Evolutionary conservation across 2,888 invertebrate genomes (phyloP), one percentile per base, ranked within the genome.

Genomic region (Calameuta idolon): DNA sequence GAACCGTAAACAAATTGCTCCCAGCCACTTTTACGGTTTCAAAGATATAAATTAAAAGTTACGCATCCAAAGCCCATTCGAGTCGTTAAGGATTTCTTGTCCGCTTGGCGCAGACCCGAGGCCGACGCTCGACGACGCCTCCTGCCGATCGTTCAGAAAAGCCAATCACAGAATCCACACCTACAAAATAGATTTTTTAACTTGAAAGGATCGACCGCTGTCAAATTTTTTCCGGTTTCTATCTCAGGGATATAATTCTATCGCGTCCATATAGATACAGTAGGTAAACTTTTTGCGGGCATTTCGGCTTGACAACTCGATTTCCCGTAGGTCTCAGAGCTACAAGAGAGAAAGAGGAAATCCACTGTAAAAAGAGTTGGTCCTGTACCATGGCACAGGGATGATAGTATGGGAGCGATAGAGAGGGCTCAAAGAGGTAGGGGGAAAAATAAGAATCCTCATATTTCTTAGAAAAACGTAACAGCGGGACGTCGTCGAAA

Each of bases 1-100:
- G 79, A 37, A 77, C 78, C 79, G 81, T 80, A 81, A 81, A 83
- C 82, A 80, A 83, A 82, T 83, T 81, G 81, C 85, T 83, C 80
- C 79, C 82, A 77, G 79, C 73, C 69, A 76, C 73, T 80, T 83
- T 84, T 81, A 84, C 81, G 82, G 79, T 82, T 82, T 76, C 34
- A 69, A n/a, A 81, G 80, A 80, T 81, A 81, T 82, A 81, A 71
- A 31, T 31, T 34, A 71, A 31, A 34, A 71, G 71, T 71, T 71
- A 71, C 34, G 33, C 71, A 34, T 71, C 34, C 71, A 2, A 71
- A 33, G 71, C 55, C 55, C 23, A 23, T 23, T 23, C 55, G 23
- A 55, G 55, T 55, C 55, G 55, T 55, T 55, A 55, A 55, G 55
- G 55, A 55, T 55, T 55, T 23, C 55, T 55, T 55, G 55, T 55